Conservation (phyloP, 2,797 vertebrate species). For the Alfaro cultratus region DNA sequence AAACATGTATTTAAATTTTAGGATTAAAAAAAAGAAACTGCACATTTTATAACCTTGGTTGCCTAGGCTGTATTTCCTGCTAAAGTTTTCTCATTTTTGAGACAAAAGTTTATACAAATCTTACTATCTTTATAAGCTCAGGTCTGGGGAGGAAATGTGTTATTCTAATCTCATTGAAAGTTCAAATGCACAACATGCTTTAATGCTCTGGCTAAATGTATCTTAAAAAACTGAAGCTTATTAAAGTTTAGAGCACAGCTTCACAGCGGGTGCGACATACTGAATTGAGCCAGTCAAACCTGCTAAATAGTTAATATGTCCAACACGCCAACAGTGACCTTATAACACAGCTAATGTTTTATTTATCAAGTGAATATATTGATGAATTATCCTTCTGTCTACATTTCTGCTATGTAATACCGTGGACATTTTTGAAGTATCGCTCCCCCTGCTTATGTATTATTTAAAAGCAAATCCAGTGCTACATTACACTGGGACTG, state of each 20-base stretch:
- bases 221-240: not conserved
- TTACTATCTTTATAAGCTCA: not conserved
- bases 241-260: slow-evolving; percentile 22
- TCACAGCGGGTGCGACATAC: slow-evolving; percentile 6
- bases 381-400: slow-evolving; percentile 34
- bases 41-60: not conserved
- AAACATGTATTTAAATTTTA: not conserved
- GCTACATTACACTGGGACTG: slow-evolving; percentile 18
- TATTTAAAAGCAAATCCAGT: slow-evolving; percentile 36
- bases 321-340: slow-evolving; percentile 53
- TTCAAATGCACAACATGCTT: not conserved
- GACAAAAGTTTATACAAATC: not conserved
- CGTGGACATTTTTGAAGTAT: slow-evolving; percentile 30
- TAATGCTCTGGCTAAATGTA: not conserved
- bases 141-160: not conserved
- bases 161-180: not conserved
- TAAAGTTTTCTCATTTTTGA: not conserved
- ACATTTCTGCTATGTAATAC: not conserved
- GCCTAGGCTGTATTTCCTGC: not conserved
- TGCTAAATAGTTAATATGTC: slow-evolving; percentile 63
- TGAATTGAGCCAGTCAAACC: slow-evolving; percentile 46
- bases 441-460: slow-evolving; percentile 24
- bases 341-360: slow-evolving; percentile 48
- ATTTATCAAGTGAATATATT: slow-evolving; percentile 52
- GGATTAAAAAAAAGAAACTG: not conserved